Evolutionary conservation across 2,797 vertebrate genomes (phyloP).

Genomic region (Chaetodon trifasciatus): DNA sequence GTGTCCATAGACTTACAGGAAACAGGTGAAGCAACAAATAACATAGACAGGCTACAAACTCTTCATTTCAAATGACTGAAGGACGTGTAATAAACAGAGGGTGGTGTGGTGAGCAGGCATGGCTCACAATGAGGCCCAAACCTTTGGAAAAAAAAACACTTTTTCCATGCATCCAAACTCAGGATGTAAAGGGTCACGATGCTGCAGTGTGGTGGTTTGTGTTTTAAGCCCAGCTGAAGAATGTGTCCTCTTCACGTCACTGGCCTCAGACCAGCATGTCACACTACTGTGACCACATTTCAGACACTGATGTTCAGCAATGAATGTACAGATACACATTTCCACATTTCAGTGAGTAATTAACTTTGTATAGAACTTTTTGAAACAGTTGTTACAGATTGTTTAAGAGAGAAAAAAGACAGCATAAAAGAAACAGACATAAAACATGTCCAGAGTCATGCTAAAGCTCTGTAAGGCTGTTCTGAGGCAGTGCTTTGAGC

Average conservation of each 20-base stretch:
- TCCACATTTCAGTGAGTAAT: background rate
- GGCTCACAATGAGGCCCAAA: background rate
- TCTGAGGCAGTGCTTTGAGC: no score
- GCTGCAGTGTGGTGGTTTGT: background rate
- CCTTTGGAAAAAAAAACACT: background rate
- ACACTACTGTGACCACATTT: background rate
- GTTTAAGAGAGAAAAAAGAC: background rate
- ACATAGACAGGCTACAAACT: background rate
- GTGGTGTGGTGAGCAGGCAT: background rate
- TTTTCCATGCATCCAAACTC: background rate
- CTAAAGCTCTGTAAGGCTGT: background rate
- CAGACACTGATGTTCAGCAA: background rate
- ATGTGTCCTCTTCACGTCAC: background rate
- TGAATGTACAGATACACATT: background rate
- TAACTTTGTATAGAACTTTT: background rate
- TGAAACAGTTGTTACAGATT: background rate
- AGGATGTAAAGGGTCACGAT: background rate
- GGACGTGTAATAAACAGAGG: background rate
- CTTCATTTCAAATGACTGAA: background rate
- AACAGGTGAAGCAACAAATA: background rate
- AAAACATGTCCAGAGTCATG: background rate
- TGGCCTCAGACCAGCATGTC: constrained; percentile 5
- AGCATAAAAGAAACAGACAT: background rate
- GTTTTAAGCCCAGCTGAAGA: background rate
- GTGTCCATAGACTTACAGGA: background rate